Base-by-base conservation (phyloP, 2,888 invertebrate genomes). In the Ephialtes manifestator region DNA sequence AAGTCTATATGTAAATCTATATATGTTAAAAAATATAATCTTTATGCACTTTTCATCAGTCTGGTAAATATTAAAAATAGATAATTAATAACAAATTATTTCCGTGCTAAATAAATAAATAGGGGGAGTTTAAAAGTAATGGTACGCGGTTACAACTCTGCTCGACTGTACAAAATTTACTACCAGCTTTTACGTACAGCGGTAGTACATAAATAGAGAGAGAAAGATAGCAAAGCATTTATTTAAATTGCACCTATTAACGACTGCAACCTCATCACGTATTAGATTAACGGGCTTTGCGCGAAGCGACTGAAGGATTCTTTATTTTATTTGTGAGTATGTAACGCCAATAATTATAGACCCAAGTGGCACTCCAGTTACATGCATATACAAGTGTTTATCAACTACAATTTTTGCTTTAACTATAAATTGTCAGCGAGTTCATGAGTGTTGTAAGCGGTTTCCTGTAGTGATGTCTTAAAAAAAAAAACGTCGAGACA, bases 221-320 rank as follows among this genome's bases (percentile, higher is more conserved):
- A 43, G 15, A 10, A 18, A 63, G n/a, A 67, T 67, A 48, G 20
- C 20, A 13, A 4, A 20, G 43, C 43, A 67, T 67, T 67, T 67
- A 67, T 67, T 67, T 67, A 24, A 46, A 67, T 46, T 39, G 35
- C 18, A 71, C n/a, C 53, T 71, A 71, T 70, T 70, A 51, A 70
- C 70, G 48, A 70, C 31, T 24, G 51, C 51, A 51, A 55, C 15
- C 13, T 58, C 43, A 58, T 72, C 72, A 13, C 72, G 46, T 24
- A 20, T 35, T 55, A 20, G 72, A 72, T 72, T 58, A 72, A 72
- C 31, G 39, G 43, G n/a, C 7, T 10, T 72, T 8, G 43, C 55
- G 24, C 24, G 24, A 15, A 20, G 55, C 13, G 39, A 39, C 55
- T 35, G 55, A 58, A 53, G 58, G 55, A 55, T 24, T 20, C 11